Percentiles rank a stretch among this genome's conserved stretches.
These are phyloP conservation scores for Oreochromis niloticus DNA, from an alignment of 2,113 vertebrate genomes.

Conservation along the genomic window DNA sequence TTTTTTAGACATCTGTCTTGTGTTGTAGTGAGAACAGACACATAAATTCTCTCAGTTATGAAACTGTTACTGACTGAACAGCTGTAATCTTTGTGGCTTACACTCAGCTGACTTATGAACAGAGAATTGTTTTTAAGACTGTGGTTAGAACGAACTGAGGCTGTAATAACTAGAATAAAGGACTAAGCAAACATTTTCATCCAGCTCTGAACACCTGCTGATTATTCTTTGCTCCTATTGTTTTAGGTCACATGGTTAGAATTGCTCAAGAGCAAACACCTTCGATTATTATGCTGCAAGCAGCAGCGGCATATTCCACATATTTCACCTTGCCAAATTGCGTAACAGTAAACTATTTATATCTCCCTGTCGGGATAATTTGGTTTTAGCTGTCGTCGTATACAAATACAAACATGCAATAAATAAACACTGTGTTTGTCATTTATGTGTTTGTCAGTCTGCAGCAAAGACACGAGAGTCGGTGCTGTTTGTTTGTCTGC, in stretches of 20 bases:
- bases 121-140: neutral
- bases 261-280: neutral
- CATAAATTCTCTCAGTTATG: accelerated
- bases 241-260: neutral
- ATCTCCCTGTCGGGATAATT: neutral
- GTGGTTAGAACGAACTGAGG: neutral
- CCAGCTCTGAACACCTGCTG: neutral
- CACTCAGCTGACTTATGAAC: neutral
- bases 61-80: neutral
- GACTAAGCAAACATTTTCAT: accelerated
- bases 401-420: neutral
- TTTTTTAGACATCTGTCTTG: neutral
- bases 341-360: neutral
- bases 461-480: neutral
- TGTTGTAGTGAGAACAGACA: neutral
- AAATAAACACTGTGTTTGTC: neutral
- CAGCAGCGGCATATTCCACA: neutral
- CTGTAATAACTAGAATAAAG: neutral
- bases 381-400: accelerated
- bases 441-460: neutral
- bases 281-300: neutral
- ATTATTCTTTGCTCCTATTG: neutral
- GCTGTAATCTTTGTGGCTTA: neutral
- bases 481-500: accelerated
- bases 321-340: neutral